These are phyloP conservation scores for Gonocerus acuteangulatus DNA, from an alignment of 2,888 invertebrate species.

Conservation along the genomic window DNA sequence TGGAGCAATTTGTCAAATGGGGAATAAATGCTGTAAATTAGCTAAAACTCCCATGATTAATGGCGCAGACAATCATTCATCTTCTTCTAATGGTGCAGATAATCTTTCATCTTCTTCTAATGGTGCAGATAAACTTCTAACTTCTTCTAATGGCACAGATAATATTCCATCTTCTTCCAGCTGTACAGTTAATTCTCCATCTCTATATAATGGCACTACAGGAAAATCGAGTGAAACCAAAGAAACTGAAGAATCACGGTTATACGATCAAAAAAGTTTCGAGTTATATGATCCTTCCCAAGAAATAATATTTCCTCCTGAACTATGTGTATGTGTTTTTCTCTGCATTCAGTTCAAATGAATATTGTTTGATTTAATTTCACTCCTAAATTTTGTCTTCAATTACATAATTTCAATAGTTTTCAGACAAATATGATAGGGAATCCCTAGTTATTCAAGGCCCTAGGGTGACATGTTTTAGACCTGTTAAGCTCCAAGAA, in stretches of 20 bases:
- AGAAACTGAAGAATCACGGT: constrained; percentile 27
- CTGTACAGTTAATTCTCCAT: neutral
- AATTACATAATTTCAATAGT: constrained; percentile 39
- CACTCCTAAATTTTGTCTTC: too few relatives aligned
- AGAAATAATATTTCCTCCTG: constrained; percentile 87
- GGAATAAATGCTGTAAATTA: constrained; percentile 57
- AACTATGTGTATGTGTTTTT: constrained; percentile 54
- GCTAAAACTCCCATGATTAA: constrained; percentile 39
- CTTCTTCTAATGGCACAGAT: neutral
- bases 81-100: neutral
- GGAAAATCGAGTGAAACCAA: neutral
- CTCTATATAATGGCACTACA: neutral
- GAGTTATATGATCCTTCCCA: constrained; percentile 68
- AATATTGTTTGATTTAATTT: too few relatives aligned
- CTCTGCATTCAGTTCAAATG: too few relatives aligned
- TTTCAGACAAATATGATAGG: constrained; percentile 50
- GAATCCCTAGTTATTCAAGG: constrained; percentile 57
- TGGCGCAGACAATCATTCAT: neutral
- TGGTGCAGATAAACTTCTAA: neutral
- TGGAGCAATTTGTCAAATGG: constrained; percentile 50
- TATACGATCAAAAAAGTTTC: constrained; percentile 57
- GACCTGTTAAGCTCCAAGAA: constrained; percentile 59
- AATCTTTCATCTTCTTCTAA: neutral
- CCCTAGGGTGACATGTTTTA: constrained; percentile 62
- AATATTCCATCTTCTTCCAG: neutral